Percentiles rank a stretch among this genome's conserved stretches.
phyloP scores from a whole-genome alignment of 2,888 invertebrate species.

The Miltochrista miniata region DNA sequence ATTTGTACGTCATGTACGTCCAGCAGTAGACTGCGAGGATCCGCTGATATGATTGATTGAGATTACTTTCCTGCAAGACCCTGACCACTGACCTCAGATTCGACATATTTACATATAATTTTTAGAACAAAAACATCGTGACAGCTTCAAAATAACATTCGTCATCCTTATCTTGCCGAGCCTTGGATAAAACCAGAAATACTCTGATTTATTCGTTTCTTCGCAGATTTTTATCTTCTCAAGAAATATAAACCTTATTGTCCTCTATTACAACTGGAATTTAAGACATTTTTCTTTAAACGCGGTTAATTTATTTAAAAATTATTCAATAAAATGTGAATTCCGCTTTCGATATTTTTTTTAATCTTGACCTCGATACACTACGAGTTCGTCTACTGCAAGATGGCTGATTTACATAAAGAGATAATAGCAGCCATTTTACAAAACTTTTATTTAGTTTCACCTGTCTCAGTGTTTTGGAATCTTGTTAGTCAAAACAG shows the following conservation, averaged over 20 bases:
- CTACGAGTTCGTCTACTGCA: conserved; percentile 41
- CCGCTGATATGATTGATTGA: too few species aligned
- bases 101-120: not conserved
- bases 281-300: not conserved
- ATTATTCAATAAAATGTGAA: conserved; percentile 20
- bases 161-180: conserved; percentile 19
- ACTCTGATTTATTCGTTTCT: conserved; percentile 32
- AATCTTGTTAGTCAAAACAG: too few species aligned
- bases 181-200: conserved; percentile 24
- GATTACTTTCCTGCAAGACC: too few species aligned
- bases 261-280: conserved; percentile 7
- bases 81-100: too few species aligned
- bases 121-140: conserved; percentile 19
- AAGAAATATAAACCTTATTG: conserved; percentile 14
- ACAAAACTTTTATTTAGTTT: too few species aligned
- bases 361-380: conserved; percentile 34
- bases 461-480: too few species aligned
- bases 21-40: too few species aligned
- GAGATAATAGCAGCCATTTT: conserved; percentile 39
- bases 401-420: conserved; percentile 25
- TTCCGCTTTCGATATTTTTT: conserved; percentile 31
- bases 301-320: conserved; percentile 16
- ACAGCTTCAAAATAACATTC: conserved; percentile 17
- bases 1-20: too few species aligned
- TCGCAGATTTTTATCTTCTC: not conserved